These are phyloP conservation scores for Drosophila sproati DNA, from an alignment of 1,140 invertebrate genomes.

Conservation along the genomic window DNA sequence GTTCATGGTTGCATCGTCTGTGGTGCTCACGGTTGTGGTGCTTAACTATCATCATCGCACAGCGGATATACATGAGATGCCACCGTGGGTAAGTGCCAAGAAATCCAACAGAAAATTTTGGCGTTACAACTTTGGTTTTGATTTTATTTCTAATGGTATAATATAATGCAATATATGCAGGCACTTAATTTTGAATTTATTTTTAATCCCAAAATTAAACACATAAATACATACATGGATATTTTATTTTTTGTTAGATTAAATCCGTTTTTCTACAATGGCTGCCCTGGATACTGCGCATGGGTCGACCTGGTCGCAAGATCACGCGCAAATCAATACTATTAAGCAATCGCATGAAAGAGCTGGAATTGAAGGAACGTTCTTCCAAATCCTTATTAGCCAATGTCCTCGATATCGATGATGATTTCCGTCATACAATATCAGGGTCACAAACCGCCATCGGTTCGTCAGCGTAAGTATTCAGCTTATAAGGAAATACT, in stretches of 20 bases:
- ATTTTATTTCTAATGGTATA: too few species aligned
- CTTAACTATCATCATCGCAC: slow-evolving; percentile 99
- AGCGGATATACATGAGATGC: slow-evolving; percentile 98
- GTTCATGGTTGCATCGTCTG: slow-evolving; percentile 99
- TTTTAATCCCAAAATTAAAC: too few species aligned
- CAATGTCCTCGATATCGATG: slow-evolving; percentile 97
- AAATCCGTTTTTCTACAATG: slow-evolving; percentile 97
- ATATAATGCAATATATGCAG: too few species aligned
- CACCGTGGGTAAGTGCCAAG: slow-evolving; percentile 93
- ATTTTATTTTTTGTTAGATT: slow-evolving; percentile 87
- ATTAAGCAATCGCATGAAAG: slow-evolving; percentile 94
- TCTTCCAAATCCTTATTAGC: slow-evolving; percentile 96
- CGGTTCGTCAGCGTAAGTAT: slow-evolving; percentile 83
- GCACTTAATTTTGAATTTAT: too few species aligned
- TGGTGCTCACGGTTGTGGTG: slow-evolving; percentile 98
- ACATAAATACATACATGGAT: too few species aligned
- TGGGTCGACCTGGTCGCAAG: slow-evolving; percentile 97
- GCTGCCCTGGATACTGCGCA: slow-evolving; percentile 97
- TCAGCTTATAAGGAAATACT: not conserved
- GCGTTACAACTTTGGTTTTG: too few species aligned
- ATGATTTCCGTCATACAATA: slow-evolving; percentile 92
- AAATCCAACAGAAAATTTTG: not conserved
- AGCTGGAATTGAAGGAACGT: slow-evolving; percentile 95
- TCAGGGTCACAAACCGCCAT: slow-evolving; percentile 86
- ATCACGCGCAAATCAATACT: slow-evolving; percentile 95